Percentiles rank a stretch among this genome's conserved stretches.
Evolutionary conservation across 53 echinoderm and acorn worm species (phyloP).

Genomic region (Pentamera pediparva): DNA sequence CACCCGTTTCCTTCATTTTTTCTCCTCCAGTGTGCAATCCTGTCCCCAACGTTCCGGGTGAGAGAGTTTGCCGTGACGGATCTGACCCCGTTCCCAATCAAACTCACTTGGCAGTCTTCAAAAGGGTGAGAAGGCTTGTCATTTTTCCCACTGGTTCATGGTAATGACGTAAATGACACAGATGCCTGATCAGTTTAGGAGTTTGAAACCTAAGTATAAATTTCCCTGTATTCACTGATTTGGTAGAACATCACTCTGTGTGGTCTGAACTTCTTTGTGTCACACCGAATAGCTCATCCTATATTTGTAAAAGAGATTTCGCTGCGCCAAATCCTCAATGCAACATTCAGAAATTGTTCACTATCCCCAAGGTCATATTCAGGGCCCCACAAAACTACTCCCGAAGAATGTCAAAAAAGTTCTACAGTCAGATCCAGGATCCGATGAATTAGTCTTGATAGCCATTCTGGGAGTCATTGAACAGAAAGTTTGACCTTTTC

Average conservation of each 20-base stretch:
- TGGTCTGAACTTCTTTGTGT: too few species aligned
- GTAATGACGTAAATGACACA: background rate
- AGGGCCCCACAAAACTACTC: too few species aligned
- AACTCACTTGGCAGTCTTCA: constrained; percentile 67
- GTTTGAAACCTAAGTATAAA: too few species aligned
- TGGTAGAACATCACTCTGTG: background rate
- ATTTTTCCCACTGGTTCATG: background rate
- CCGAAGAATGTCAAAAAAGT: background rate
- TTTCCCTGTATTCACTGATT: too few species aligned
- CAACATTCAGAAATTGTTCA: too few species aligned
- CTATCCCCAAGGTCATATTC: too few species aligned
- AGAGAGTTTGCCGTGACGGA: constrained; percentile 78
- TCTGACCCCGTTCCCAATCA: constrained; percentile 82
- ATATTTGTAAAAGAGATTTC: too few species aligned
- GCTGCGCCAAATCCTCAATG: too few species aligned
- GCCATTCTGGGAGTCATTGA: too few species aligned
- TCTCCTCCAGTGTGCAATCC: constrained; percentile 75
- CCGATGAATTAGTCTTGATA: background rate
- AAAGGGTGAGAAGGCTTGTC: constrained; percentile 83
- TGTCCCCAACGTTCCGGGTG: constrained; percentile 97
- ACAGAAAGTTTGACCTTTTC: too few species aligned
- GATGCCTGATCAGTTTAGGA: background rate
- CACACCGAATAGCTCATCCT: too few species aligned
- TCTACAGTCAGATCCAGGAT: background rate
- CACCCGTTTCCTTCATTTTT: background rate